Evolutionary conservation across 2,797 vertebrate species (phyloP).

Genomic region (Hypotaenidia philippensis): DNA sequence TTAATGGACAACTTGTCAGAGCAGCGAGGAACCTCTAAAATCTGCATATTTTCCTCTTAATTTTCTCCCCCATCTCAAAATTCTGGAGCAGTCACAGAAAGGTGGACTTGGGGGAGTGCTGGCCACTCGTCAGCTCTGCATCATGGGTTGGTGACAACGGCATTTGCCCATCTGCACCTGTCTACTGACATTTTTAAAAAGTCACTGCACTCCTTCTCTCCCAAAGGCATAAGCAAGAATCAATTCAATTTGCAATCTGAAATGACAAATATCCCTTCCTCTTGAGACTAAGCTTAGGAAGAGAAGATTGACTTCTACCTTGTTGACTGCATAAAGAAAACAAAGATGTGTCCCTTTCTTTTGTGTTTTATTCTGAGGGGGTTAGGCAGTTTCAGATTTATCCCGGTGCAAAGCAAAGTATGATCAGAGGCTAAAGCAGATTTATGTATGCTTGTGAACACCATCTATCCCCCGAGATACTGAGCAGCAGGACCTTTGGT

Average conservation of each 20-base stretch:
- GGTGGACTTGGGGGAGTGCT: accelerated
- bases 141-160: background rate
- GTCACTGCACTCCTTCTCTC: background rate
- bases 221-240: background rate
- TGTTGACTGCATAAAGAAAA: background rate
- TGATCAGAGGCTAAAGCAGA: background rate
- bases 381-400: background rate
- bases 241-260: background rate
- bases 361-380: background rate
- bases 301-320: background rate
- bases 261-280: background rate
- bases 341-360: background rate
- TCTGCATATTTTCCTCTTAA: background rate
- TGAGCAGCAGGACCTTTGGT: background rate
- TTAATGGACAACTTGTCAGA: background rate
- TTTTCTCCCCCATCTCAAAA: background rate
- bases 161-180: background rate
- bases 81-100: background rate
- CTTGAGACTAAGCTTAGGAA: background rate
- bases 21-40: background rate
- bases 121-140: background rate
- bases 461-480: background rate
- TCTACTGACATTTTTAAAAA: background rate
- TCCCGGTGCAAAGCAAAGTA: background rate
- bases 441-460: background rate